Conservation (phyloP, 2,113 vertebrate genomes). For the Halichoeres trimaculatus region DNA sequence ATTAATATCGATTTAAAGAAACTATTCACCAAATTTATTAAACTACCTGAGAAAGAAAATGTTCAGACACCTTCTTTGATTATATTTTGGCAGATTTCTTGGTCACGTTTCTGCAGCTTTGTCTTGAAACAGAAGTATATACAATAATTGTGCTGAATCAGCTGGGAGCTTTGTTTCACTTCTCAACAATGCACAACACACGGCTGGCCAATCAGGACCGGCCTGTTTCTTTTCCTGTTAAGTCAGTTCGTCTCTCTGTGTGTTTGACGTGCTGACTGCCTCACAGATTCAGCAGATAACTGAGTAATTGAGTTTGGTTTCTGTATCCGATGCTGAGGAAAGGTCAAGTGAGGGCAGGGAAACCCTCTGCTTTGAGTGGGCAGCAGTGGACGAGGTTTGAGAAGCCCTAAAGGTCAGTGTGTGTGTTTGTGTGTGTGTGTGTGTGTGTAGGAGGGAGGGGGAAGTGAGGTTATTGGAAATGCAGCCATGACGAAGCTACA, state of each 20-base stretch:
- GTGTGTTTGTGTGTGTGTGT: neutral
- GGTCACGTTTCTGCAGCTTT: neutral
- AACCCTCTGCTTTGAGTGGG: constrained; percentile 46
- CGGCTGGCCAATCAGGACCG: constrained; percentile 41
- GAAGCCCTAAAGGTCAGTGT: neutral
- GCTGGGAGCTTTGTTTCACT: constrained; percentile 21
- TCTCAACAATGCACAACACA: neutral
- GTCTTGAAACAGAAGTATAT: neutral
- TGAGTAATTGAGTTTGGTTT: neutral
- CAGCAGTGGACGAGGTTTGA: constrained; percentile 1
- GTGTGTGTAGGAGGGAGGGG: neutral
- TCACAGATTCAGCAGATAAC: neutral
- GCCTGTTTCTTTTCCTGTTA: constrained; percentile 34
- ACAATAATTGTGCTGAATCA: constrained; percentile 14
- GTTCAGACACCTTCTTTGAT: no score
- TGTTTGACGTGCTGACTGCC: neutral
- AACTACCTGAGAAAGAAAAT: no score
- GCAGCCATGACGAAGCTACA: constrained; percentile 50
- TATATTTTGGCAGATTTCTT: no score
- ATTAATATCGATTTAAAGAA: neutral
- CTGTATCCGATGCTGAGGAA: neutral
- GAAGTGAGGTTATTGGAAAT: constrained; percentile 13
- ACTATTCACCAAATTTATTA: no score
- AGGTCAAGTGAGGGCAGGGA: constrained; percentile 46
- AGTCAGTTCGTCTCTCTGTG: neutral